phyloP scores from a whole-genome alignment of 2,888 invertebrate genomes.

The Argyresthia albistria region DNA sequence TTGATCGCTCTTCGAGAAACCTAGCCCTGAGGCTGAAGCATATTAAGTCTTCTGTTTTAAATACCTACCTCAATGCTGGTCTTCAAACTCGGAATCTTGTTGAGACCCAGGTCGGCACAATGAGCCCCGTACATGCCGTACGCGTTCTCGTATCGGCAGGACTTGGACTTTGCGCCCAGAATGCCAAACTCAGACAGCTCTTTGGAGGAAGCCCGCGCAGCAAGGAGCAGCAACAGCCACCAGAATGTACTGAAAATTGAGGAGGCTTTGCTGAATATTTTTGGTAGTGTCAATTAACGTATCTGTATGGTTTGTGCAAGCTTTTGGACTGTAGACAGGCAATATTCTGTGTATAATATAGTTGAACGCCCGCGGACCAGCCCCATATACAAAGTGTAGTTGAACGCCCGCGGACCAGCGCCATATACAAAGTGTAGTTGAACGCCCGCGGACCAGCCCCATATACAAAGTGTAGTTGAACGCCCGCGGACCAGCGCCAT shows the following conservation, averaged over 20 bases:
- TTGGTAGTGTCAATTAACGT: not conserved
- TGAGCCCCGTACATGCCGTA: conserved; percentile 69
- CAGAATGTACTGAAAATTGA: conserved; percentile 30
- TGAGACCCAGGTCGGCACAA: conserved; percentile 59
- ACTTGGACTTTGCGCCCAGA: conserved; percentile 34
- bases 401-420: too few species aligned
- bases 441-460: too few species aligned
- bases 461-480: too few species aligned
- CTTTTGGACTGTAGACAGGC: too few species aligned
- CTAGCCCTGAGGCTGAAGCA: too few species aligned
- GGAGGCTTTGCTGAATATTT: not conserved
- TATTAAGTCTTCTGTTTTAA: too few species aligned
- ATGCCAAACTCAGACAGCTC: conserved; percentile 50
- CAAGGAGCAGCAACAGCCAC: conserved; percentile 19
- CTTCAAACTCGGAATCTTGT: conserved; percentile 61
- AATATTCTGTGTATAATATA: not conserved
- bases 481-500: too few species aligned
- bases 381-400: too few species aligned
- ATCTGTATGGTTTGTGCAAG: too few species aligned
- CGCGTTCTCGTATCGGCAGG: conserved; percentile 64
- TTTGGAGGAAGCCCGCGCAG: conserved; percentile 22
- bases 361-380: too few species aligned
- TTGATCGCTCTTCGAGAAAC: too few species aligned
- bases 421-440: too few species aligned
- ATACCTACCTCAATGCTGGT: conserved; percentile 70